Base-by-base conservation (phyloP, 2,113 vertebrate species). In the Chunga burmeisteri region DNA sequence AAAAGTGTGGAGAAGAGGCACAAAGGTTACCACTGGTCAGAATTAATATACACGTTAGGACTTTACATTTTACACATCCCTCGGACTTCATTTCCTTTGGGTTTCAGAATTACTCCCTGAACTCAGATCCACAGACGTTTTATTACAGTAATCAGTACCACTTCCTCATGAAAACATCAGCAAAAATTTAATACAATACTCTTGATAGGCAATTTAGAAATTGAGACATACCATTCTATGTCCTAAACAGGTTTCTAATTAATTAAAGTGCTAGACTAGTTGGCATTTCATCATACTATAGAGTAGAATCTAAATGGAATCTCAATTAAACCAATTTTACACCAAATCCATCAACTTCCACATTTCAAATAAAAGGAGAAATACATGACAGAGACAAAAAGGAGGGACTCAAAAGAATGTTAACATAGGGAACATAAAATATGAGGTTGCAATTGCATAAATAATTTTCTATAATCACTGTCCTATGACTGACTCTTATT, bases 181-280 rank as follows among this genome's bases (percentile, higher is more conserved):
- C 53, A 88, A 52, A 70, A 55, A 83, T 74, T 82, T 94, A 40
- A 44, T 70, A 72, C 59, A 86, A 73, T 90, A 66, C 26, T 73
- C 55, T 72, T 83, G 62, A 77, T 49, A 70, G 58, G 67, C 66
- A 93, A 80, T 96, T 93, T 91, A 88, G 74, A 94, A 92, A 90
- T 91, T 88, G 79, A 92, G 81, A 96, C 38, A 47, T 78, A 92
- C 38, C 34, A 70, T 83, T 87, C 46, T 40, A 38, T 66, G 74
- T 82, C 53, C 81, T 86, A 88, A 81, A 86, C 79, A 75, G 66
- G 62, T 77, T 94, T 93, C 92, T 95, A 90, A 95, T 94, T 94
- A 88, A 94, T 94, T 94, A 56, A 72, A 80, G 40, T 59, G 53
- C 56, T 81, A 67, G 66, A 65, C 36, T 75, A 72, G 74, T 44